A percentile compares a stretch with the other conserved stretches of the same genome.
Evolutionary conservation across 2,888 invertebrate genomes (phyloP).

Genomic region (Mesorhabditis sp.): DNA sequence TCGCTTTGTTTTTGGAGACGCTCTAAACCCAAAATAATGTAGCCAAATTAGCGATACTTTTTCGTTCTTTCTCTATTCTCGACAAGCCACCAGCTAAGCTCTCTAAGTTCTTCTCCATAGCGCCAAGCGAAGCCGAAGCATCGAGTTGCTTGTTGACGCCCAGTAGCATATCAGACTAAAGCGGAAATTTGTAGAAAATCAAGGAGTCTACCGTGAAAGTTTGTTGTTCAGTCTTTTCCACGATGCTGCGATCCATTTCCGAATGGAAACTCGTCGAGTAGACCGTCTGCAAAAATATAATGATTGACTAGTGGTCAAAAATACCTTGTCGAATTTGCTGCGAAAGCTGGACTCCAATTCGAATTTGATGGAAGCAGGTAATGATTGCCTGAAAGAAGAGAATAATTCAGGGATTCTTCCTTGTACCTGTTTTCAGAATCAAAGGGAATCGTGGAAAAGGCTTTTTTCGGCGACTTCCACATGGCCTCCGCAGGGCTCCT

Average conservation of each 20-base stretch:
- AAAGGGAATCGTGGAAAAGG: not conserved
- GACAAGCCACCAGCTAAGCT: not conserved
- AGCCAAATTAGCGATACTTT: not conserved
- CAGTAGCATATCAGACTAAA: not conserved
- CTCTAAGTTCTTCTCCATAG: not conserved
- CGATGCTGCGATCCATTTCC: no score
- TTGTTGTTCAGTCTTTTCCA: no score
- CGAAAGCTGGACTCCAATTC: not conserved
- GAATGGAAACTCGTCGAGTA: no score
- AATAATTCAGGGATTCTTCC: no score
- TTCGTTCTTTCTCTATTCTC: constrained; percentile 1
- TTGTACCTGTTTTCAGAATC: not conserved
- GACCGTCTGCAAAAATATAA: no score
- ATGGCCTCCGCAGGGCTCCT: not conserved
- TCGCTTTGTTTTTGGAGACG: no score
- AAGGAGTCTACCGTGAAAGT: no score
- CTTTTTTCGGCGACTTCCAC: constrained; percentile 1
- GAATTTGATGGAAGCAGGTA: not conserved
- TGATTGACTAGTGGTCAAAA: no score
- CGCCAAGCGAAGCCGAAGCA: not conserved
- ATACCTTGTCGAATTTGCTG: no score
- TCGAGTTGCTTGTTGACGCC: not conserved
- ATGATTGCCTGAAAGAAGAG: not conserved
- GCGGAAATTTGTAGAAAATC: not conserved
- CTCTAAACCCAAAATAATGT: no score